Evolutionary conservation across 2,888 invertebrate species (phyloP).

Genomic region (Amorpha juglandis): DNA sequence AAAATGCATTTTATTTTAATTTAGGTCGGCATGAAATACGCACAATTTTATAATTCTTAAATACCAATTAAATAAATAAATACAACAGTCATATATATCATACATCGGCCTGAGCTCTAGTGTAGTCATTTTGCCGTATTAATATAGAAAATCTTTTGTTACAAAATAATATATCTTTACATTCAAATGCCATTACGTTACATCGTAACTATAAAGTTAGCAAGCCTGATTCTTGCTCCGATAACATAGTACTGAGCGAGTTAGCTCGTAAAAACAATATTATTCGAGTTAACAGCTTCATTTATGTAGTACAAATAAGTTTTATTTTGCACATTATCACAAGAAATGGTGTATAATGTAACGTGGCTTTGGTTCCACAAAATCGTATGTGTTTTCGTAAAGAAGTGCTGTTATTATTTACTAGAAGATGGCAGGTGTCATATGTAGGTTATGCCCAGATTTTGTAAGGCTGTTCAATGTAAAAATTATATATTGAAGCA

Average conservation of each 20-base stretch:
- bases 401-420: no score
- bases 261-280: not conserved
- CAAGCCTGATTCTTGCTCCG: not conserved
- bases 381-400: not conserved
- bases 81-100: no score
- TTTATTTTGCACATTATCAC: not conserved
- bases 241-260: constrained; percentile 3
- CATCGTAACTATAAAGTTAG: not conserved
- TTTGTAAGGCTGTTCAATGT: no score
- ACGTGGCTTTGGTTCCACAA: not conserved
- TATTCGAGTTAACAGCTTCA: not conserved
- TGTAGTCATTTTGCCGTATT: no score
- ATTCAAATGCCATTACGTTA: constrained; percentile 1
- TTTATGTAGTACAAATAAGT: not conserved
- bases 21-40: no score
- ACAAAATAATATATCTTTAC: not conserved
- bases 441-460: no score
- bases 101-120: no score
- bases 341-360: not conserved
- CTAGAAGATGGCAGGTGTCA: no score
- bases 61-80: no score
- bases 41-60: no score
- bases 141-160: not conserved
- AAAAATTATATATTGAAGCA: no score
- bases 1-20: no score